Base-by-base conservation (phyloP, 2,888 invertebrate genomes). In the Phragmatobia fuliginosa region DNA sequence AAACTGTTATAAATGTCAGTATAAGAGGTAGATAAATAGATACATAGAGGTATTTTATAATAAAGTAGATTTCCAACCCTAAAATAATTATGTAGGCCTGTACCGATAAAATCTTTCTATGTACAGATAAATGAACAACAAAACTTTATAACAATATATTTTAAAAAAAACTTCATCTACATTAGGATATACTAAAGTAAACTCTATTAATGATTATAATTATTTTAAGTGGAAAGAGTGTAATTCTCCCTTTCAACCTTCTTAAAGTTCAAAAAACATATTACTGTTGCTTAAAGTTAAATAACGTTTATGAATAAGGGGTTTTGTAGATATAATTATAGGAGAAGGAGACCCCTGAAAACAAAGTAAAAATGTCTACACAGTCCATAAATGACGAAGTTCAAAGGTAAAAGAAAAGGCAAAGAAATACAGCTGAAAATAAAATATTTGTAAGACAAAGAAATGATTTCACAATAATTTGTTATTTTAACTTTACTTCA, bases 401-500 rank as follows among this genome's bases (percentile, higher is more conserved):
- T 41, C 18, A 18, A 18, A 41, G 41, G 14, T 5, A 41, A 1
- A 16, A 41, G 6, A 41, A 5, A 41, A 4, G 14, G 18, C 6
- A 45, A 45, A 4, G 4, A 45, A 21, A 45, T 21, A 45, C 18
- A 21, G 1, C 0, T 0, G 1, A n/a, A 45, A 45, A 41, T 66
- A 77, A 74, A 41, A 45, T 21, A 45, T 1, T 18, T 21, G 45
- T n/a, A n/a, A n/a, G 8, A 49, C 1, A 49, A 49, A 49, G 7
- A 65, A 68, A 70, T 61, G 2, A 56, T 67, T 68, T 72, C 74
- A 58, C 60, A 52, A 52, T 77, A 79, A 80, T 69, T 32, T 76
- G 74, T 73, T 73, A 66, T 68, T 78, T 70, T 31, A 74, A 75
- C 65, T 71, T 79, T 74, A 77, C 62, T 78, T 73, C 73, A 74